Percentiles rank a stretch among this genome's conserved stretches.
Conservation (phyloP, 2,888 invertebrate species). For the Lucinisca nassula region DNA sequence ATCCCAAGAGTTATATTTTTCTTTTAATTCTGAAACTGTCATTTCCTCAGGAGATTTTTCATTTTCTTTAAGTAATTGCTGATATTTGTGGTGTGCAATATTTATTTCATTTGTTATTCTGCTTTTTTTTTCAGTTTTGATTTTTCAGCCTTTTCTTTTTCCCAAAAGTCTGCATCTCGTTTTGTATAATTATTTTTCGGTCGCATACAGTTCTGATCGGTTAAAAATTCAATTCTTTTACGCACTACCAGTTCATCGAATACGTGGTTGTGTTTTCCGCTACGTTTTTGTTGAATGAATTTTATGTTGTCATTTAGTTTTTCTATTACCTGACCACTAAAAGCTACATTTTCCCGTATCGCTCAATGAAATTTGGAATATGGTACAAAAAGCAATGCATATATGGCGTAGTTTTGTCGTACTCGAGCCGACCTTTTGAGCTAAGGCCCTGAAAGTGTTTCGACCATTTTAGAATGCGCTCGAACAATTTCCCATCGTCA, state of each 20-base stretch:
- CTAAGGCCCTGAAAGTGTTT: background rate
- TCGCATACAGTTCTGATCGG: background rate
- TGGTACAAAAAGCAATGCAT: conserved; percentile 17
- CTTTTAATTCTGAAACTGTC: background rate
- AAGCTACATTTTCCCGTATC: background rate
- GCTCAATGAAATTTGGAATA: background rate
- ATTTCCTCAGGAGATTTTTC: background rate
- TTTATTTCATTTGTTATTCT: background rate
- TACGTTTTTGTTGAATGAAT: background rate
- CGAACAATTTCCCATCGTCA: background rate
- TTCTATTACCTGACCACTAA: conserved; percentile 8
- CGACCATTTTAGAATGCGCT: background rate
- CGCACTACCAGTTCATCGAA: conserved; percentile 2
- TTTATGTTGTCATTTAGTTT: conserved; percentile 21
- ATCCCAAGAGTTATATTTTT: background rate
- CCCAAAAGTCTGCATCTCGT: background rate
- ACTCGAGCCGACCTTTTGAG: background rate
- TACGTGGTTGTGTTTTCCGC: background rate
- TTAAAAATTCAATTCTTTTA: conserved; percentile 15
- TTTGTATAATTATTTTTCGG: background rate
- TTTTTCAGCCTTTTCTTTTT: background rate
- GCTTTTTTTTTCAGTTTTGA: background rate
- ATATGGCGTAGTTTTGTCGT: background rate
- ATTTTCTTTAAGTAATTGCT: background rate
- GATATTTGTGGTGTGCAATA: background rate